Evolutionary conservation across 2,113 vertebrate genomes (phyloP).

Genomic region (Zapus hudsonius): DNA sequence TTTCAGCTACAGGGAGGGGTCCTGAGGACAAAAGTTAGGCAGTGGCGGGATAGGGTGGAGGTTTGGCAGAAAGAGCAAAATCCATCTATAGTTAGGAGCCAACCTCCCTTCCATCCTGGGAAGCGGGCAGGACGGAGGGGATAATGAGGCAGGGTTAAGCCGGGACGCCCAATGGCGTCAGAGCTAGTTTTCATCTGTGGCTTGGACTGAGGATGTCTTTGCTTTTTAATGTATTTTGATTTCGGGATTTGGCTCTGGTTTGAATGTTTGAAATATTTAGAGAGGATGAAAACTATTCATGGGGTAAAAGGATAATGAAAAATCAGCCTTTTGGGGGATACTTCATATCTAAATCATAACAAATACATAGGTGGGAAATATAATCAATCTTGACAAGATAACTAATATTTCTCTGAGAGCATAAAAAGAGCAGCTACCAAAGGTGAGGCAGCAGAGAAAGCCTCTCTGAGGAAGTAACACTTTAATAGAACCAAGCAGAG

Average conservation of each 20-base stretch:
- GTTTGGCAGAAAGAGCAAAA: slow-evolving; percentile 14
- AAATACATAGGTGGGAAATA: not conserved
- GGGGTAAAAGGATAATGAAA: not conserved
- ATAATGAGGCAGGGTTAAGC: slow-evolving; percentile 83
- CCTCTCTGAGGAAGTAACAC: not conserved
- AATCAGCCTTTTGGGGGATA: not conserved
- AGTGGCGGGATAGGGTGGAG: not conserved
- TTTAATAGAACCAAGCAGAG: not conserved
- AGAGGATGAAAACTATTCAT: not conserved
- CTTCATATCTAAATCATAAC: not conserved
- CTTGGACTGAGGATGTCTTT: slow-evolving; percentile 83
- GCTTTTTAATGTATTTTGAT: slow-evolving; percentile 87
- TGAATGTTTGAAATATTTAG: slow-evolving; percentile 58
- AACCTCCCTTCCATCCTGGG: slow-evolving; percentile 1
- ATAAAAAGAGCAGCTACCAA: not conserved
- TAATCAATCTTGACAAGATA: not conserved
- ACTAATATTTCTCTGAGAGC: not conserved
- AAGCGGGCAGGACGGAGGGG: not conserved
- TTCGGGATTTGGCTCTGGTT: slow-evolving; percentile 76
- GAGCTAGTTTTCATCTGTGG: slow-evolving; percentile 81
- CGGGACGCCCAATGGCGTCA: slow-evolving; percentile 84
- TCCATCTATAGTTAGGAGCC: slow-evolving; percentile 14
- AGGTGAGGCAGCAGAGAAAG: not conserved
- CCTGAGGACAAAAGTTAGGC: slow-evolving; percentile 42
- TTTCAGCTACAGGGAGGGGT: slow-evolving; percentile 56